Evolutionary conservation across 2,797 vertebrate species (phyloP), one percentile per base, ranked within the genome.

Genomic region (Buceros bicornis): DNA sequence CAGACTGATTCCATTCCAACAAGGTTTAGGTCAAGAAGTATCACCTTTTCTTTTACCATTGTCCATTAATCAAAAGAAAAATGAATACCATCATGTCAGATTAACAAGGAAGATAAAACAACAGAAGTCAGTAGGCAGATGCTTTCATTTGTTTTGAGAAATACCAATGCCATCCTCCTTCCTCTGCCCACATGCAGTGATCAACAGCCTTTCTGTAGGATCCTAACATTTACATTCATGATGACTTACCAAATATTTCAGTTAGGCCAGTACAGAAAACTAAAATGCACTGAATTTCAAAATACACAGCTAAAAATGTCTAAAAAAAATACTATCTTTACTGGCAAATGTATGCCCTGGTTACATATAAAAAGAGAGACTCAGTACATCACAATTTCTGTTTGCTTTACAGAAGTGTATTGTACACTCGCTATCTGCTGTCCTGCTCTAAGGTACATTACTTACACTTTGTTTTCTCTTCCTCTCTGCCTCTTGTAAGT

Each of bases 401-500:
- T 40, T 45, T 67, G 43, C 57, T 73, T 74, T 58, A 45, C 6
- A 1, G 15, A 57, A 66, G n/a, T 2, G 1, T n/a, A 25, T 18
- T 83, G 56, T 11, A 65, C 35, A 71, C 20, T 67, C 37, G 12
- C 31, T 58, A 14, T 13, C 40, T 51, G 12, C 22, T 45, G 8
- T 5, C 67, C 28, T 45, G 50, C 6, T 56, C 0, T 11, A 51
- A 62, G 51, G 60, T 42, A 13, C n/a, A 51, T 13, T 72, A 98
- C 99, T 98, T 97, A 99, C 99, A 99, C 98, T 99, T 99, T 89
- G 99, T 97, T 97, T 99, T 99, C 97, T 99, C 99, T 97, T 99
- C 99, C 98, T 99, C 99, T 42, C 97, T 98, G 89, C 99, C 99
- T 98, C 99, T 98, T 60, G 99, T 99, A 95, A 99, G 98, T 24